These are phyloP conservation scores for Zoanthus gigantus DNA, from an alignment of 92 coral and sea anemone species.

Conservation along the genomic window DNA sequence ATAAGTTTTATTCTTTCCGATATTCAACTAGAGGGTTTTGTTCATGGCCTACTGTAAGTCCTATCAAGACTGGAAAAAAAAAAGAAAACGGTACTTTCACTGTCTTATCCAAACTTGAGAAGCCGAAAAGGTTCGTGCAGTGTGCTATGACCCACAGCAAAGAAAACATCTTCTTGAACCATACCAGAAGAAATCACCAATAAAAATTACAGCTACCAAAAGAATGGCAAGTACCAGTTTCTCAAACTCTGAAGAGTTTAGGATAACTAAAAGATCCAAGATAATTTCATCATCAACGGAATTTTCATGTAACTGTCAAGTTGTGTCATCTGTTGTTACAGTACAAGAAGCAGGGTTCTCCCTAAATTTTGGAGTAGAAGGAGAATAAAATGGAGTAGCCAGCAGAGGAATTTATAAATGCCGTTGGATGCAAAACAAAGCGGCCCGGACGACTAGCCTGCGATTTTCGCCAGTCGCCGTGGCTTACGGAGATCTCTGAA, in stretches of 20 bases:
- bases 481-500: background rate
- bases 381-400: too few species aligned
- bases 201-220: slow-evolving; percentile 5
- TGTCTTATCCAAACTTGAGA: slow-evolving; percentile 37
- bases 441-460: too few species aligned
- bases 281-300: slow-evolving; percentile 45
- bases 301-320: slow-evolving; percentile 44
- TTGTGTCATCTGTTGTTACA: slow-evolving; percentile 1
- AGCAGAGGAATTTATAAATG: too few species aligned
- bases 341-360: too few species aligned
- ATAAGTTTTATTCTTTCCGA: slow-evolving; percentile 18
- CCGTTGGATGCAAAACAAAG: too few species aligned
- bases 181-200: slow-evolving; percentile 32
- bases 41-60: slow-evolving; percentile 21
- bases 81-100: slow-evolving; percentile 10
- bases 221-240: slow-evolving; percentile 3
- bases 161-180: slow-evolving; percentile 25
- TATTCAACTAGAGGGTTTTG: slow-evolving; percentile 34
- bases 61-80: slow-evolving; percentile 26
- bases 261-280: slow-evolving; percentile 49
- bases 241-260: slow-evolving; percentile 39
- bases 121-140: slow-evolving; percentile 19
- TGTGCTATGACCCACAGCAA: slow-evolving; percentile 14
- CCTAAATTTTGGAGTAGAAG: too few species aligned
- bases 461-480: too few species aligned